Evolutionary conservation across 2,797 vertebrate genomes (phyloP), one percentile per base, ranked within the genome.

Genomic region (Danio albolineatus): DNA sequence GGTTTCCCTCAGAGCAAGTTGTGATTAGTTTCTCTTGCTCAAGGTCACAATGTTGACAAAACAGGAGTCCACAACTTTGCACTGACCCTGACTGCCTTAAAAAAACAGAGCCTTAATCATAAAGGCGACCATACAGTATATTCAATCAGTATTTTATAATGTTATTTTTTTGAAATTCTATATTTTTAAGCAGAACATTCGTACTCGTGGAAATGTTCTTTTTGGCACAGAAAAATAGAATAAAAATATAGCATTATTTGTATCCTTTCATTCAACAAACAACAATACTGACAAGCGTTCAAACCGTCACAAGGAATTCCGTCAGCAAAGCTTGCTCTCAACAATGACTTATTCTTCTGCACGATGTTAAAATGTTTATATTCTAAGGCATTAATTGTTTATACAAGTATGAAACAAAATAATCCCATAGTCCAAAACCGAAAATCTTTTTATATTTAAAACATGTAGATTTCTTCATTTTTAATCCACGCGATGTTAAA

Each of bases 161-260:
- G 2, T 39, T 17, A 49, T 79, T 82, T 60, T 64, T 28, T 28
- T 28, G 28, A 78, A 69, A 80, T 70, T 79, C 65, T 67, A 73
- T 60, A 82, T 36, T 67, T 78, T 61, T 75, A 79, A 79, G 67
- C 56, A 82, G 70, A 62, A 81, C 74, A 84, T 84, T 84, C 77
- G 79, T 76, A 80, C 71, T 73, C 78, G 56, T 76, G 66, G 56
- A 84, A 79, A 86, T 80, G 64, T 74, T 75, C 16, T 67, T 79
- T 82, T 86, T 83, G 85, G 78, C 85, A 86, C 85, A 83, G 59
- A 86, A 86, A 86, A 86, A 86, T 86, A 86, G 70, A 83, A 75
- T 86, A 86, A 59, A 86, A 86, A 86, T 84, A 86, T 86, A 86
- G 78, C 71, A 84, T 82, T 78, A 54, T 86, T 83, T 84, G 49